A percentile compares a stretch with the other conserved stretches of the same genome.
phyloP scores from a whole-genome alignment of 2,113 vertebrate genomes.

The Vicugna pacos region DNA sequence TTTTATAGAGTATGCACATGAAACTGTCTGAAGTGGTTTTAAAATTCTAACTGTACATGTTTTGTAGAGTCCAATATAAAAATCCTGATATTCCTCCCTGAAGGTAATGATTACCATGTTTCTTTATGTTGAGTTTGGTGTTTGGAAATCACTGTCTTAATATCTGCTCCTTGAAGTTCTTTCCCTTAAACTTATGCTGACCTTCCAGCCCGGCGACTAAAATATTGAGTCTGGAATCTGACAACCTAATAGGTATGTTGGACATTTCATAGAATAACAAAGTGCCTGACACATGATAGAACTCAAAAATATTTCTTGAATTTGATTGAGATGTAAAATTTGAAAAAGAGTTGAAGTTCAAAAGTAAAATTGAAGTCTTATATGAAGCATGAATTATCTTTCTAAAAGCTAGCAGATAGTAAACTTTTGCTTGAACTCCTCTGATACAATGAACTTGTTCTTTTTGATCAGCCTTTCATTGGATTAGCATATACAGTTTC shows the following conservation, averaged over 20 bases:
- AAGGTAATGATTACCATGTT: not conserved
- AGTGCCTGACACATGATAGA: not conserved
- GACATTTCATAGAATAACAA: slow-evolving; percentile 49
- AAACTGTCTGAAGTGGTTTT: not conserved
- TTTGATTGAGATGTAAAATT: slow-evolving; percentile 12
- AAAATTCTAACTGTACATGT: not conserved
- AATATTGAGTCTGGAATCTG: slow-evolving; percentile 58
- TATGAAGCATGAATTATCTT: not conserved
- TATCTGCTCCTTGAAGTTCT: slow-evolving; percentile 5
- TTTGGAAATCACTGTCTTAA: not conserved
- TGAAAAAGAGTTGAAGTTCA: not conserved
- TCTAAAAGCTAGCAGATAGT: not conserved
- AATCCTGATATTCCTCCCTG: not conserved
- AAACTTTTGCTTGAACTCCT: not conserved
- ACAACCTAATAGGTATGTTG: not conserved
- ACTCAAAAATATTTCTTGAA: slow-evolving; percentile 18
- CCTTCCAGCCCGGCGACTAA: slow-evolving; percentile 13
- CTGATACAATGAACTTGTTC: not conserved
- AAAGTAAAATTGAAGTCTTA: not conserved
- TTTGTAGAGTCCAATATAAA: not conserved
- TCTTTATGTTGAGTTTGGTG: slow-evolving; percentile 14
- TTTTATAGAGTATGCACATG: not conserved
- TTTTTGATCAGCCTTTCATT: not conserved
- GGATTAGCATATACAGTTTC: not conserved
- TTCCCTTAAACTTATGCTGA: slow-evolving; percentile 42